phyloP scores from a whole-genome alignment of 2,113 vertebrate species.

The Lichenostomus cassidix region DNA sequence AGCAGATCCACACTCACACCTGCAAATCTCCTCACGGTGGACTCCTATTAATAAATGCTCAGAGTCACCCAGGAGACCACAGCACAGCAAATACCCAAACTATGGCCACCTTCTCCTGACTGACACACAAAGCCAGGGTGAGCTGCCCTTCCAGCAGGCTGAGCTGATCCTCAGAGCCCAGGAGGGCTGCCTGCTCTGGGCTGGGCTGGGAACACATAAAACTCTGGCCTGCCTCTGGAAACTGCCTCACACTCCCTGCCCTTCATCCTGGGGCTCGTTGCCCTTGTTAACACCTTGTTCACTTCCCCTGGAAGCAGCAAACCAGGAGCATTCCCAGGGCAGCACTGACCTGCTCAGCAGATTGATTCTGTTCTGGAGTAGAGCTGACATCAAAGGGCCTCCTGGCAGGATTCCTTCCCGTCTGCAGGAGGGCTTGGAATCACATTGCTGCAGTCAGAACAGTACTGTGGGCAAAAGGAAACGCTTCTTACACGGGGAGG shows the following conservation, averaged over 20 bases:
- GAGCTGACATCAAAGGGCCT: background rate
- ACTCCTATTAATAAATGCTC: background rate
- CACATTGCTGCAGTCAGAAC: background rate
- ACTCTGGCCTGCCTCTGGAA: background rate
- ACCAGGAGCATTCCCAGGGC: background rate
- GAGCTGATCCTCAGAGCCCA: background rate
- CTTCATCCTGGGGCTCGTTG: background rate
- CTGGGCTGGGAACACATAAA: background rate
- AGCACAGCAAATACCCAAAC: background rate
- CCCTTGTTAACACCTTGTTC: background rate
- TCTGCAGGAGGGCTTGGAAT: background rate
- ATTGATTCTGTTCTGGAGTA: background rate
- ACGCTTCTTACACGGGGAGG: rapidly evolving
- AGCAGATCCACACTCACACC: background rate
- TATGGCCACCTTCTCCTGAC: background rate
- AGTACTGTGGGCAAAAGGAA: background rate
- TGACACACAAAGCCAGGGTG: background rate
- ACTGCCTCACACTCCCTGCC: background rate
- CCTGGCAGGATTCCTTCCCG: background rate
- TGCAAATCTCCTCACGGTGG: background rate
- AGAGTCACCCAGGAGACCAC: background rate
- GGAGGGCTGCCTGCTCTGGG: background rate
- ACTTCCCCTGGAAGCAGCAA: background rate
- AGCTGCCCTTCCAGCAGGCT: background rate
- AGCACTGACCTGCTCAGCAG: background rate